Percentiles rank a stretch among this genome's conserved stretches.
Conservation (phyloP, 2,113 vertebrate genomes). For the Mustela nigripes region DNA sequence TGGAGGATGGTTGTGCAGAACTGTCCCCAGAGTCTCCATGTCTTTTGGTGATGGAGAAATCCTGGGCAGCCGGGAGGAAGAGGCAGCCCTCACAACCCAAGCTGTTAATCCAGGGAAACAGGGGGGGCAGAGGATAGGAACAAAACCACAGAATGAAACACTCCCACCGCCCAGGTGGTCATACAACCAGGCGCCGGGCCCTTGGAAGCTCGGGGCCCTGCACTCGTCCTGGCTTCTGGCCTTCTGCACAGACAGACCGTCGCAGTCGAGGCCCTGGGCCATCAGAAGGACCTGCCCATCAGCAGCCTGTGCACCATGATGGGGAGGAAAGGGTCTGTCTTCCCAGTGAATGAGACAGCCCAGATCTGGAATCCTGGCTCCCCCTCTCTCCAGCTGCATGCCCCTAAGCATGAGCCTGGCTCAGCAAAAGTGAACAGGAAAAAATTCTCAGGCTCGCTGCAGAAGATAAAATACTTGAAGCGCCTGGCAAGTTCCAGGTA, state of each 20-base stretch:
- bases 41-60: background rate
- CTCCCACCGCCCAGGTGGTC: too few species aligned
- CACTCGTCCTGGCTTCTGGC: background rate
- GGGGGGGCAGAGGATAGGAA: too few species aligned
- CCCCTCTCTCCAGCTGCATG: background rate
- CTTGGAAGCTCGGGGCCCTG: too few species aligned
- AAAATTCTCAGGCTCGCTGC: background rate
- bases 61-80: background rate
- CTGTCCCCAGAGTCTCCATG: background rate
- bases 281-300: background rate
- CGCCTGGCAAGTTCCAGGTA: background rate
- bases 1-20: background rate
- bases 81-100: background rate
- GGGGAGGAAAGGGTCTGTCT: background rate
- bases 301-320: background rate
- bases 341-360: background rate
- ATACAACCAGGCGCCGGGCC: too few species aligned
- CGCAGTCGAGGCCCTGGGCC: background rate
- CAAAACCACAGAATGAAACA: too few species aligned
- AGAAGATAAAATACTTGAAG: background rate
- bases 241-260: background rate
- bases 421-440: background rate
- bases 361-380: background rate
- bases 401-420: background rate
- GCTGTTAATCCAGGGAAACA: background rate